Conservation (phyloP, 2,797 vertebrate species). For the Coendou prehensilis region DNA sequence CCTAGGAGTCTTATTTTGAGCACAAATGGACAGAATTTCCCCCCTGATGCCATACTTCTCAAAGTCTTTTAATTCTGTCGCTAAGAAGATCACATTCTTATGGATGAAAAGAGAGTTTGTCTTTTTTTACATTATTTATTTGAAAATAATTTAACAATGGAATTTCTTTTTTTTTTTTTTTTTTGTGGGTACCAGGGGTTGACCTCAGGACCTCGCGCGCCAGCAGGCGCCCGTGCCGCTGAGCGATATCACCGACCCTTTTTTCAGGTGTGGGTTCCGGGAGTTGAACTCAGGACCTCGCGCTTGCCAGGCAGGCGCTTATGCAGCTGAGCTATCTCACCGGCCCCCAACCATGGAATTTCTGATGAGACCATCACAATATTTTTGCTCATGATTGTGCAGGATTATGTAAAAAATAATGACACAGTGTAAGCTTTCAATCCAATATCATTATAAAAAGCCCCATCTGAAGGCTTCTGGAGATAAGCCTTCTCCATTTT, state of each 20-base stretch:
- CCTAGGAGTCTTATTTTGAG: constrained; percentile 39
- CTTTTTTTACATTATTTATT: constrained; percentile 79
- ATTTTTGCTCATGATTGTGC: constrained; percentile 66
- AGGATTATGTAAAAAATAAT: constrained; percentile 65
- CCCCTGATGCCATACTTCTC: not conserved
- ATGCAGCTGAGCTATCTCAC: too few relatives aligned
- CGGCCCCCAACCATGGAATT: constrained; percentile 41
- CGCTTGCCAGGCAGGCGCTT: too few relatives aligned
- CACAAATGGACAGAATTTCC: constrained; percentile 75
- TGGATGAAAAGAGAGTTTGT: constrained; percentile 71
- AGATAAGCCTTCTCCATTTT: constrained; percentile 35
- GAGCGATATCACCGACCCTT: too few relatives aligned
- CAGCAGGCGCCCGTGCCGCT: too few relatives aligned
- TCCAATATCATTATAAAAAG: constrained; percentile 48
- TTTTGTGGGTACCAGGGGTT: too few relatives aligned
- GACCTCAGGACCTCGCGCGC: too few relatives aligned
- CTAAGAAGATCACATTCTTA: constrained; percentile 67
- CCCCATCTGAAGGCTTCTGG: not conserved
- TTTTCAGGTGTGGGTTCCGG: too few relatives aligned
- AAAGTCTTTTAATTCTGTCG: constrained; percentile 75
- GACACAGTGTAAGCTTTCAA: not conserved
- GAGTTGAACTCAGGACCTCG: too few relatives aligned
- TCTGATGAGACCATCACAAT: constrained; percentile 68
- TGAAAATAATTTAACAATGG: constrained; percentile 74
- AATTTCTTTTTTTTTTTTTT: constrained; percentile 57